Conservation (phyloP, 1,140 invertebrate genomes). For the Camponotus pennsylvanicus region DNA sequence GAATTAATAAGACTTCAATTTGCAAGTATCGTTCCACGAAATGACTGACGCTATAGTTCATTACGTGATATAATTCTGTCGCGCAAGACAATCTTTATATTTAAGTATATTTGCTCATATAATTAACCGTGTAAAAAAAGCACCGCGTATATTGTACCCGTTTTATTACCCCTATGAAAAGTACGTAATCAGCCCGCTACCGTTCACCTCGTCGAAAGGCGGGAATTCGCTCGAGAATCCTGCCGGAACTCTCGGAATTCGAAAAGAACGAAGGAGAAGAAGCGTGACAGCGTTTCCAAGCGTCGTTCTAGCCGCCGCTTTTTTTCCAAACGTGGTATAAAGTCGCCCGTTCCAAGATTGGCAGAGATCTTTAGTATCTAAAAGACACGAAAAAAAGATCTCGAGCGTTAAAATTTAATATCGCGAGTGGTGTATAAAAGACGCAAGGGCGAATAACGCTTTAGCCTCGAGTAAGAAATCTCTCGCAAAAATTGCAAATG, state of each 20-base stretch:
- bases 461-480: too few species aligned
- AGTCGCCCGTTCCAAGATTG: conserved; percentile 21
- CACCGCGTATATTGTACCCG: neutral
- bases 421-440: too few species aligned
- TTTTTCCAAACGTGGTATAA: conserved; percentile 17
- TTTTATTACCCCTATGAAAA: conserved; percentile 36
- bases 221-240: conserved; percentile 50
- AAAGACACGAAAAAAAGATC: neutral
- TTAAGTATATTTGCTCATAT: neutral
- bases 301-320: neutral
- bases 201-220: conserved; percentile 26
- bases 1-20: neutral
- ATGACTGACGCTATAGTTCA: neutral
- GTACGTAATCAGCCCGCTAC: conserved; percentile 29
- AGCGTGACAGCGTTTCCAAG: conserved; percentile 15
- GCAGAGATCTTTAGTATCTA: conserved; percentile 2
- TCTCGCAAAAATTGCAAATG: conserved; percentile 26
- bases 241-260: conserved; percentile 49
- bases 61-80: conserved; percentile 21
- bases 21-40: conserved; percentile 17
- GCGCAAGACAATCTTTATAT: conserved; percentile 8
- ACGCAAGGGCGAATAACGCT: too few species aligned
- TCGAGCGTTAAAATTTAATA: neutral
- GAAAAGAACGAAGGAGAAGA: conserved; percentile 38
- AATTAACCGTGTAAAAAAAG: conserved; percentile 37